Evolutionary conservation across 64 coral and sea anemone species (phyloP).

Genomic region (Astreopora myriophthalma): DNA sequence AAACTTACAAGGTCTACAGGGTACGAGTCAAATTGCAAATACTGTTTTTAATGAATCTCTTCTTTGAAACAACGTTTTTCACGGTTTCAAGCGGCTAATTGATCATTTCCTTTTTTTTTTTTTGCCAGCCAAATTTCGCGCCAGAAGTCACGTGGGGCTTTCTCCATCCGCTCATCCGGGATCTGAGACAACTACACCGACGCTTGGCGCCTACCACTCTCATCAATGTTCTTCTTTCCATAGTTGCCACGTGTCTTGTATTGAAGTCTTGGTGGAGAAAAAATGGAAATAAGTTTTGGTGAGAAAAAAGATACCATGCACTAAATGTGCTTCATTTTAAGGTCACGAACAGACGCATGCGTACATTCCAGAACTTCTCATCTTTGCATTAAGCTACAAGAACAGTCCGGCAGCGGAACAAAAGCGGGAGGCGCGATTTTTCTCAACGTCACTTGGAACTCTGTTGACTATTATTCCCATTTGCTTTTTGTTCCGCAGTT

Average conservation of each 20-base stretch:
- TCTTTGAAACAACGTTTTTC: background rate
- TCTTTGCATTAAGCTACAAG: background rate
- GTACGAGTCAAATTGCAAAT: background rate
- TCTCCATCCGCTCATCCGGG: constrained; percentile 50
- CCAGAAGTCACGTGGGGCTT: constrained; percentile 58
- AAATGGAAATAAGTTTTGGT: constrained; percentile 70
- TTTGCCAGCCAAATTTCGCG: constrained; percentile 47
- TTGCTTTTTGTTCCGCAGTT: background rate
- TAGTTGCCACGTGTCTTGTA: constrained; percentile 46
- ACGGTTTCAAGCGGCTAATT: background rate
- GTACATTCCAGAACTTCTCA: background rate
- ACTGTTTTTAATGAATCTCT: background rate
- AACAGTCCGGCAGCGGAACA: too few species aligned
- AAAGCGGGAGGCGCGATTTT: too few species aligned
- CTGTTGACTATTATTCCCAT: background rate
- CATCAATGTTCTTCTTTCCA: constrained; percentile 73
- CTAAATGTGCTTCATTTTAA: background rate
- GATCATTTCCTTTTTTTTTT: background rate
- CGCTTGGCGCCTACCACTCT: constrained; percentile 49
- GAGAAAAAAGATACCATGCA: background rate
- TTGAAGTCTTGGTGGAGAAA: constrained; percentile 94
- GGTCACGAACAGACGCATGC: too few species aligned
- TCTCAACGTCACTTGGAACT: background rate
- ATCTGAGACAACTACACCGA: constrained; percentile 30
- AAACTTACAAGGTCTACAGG: constrained; percentile 62